These are phyloP conservation scores for Microcebus jonahi DNA, from an alignment of 2,113 vertebrate genomes.

Conservation along the genomic window DNA sequence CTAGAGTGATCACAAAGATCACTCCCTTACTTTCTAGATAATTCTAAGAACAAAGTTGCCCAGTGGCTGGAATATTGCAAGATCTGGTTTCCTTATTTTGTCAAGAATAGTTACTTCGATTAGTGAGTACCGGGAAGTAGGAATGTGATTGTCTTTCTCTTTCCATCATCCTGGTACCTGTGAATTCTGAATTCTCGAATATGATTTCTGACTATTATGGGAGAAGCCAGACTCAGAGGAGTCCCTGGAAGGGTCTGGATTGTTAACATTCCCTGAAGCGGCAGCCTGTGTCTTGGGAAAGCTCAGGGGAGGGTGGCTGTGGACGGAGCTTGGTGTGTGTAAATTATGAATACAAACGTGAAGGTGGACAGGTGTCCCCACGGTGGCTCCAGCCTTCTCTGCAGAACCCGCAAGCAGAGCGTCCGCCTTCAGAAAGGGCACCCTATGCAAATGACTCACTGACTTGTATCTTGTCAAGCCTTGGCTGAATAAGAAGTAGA, in stretches of 20 bases:
- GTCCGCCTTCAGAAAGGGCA: slow-evolving; percentile 47
- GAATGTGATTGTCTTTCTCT: neutral
- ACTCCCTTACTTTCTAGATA: neutral
- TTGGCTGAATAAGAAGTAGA: neutral
- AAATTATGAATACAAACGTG: neutral
- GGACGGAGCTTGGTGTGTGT: neutral
- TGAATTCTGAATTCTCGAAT: neutral
- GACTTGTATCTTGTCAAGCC: neutral
- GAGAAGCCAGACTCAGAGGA: neutral
- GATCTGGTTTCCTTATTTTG: neutral
- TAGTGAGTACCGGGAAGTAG: neutral
- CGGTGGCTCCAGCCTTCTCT: neutral
- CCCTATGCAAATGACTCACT: slow-evolving; percentile 16
- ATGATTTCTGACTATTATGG: neutral
- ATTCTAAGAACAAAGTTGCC: neutral
- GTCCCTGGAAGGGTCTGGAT: neutral
- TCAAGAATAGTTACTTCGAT: neutral
- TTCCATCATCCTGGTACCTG: neutral
- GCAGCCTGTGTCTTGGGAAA: neutral
- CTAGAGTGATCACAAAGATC: neutral
- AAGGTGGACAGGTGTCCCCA: neutral
- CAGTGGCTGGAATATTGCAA: neutral
- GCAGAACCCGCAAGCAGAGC: neutral
- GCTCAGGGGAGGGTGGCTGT: neutral
- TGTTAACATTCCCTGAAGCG: neutral